phyloP scores from a whole-genome alignment of 2,888 invertebrate species.

The Lasioglossum figueresi region DNA sequence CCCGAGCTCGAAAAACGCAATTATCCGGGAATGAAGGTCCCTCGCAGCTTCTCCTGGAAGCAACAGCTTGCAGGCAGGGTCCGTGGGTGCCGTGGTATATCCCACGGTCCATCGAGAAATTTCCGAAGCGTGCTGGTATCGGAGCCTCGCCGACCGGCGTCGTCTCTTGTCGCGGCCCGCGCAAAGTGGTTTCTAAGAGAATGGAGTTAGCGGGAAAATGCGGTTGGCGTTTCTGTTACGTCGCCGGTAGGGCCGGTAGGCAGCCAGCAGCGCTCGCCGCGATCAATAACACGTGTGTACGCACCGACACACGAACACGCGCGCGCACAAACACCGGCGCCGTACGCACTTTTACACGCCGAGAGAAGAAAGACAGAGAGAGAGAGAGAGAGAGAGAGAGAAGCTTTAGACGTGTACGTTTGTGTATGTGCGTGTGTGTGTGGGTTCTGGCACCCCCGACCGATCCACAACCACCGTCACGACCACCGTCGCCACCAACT shows the following conservation, averaged over 20 bases:
- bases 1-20: conserved; percentile 1
- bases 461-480: conserved; percentile 59
- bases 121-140: neutral
- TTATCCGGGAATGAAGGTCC: neutral
- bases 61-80: conserved; percentile 25
- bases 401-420: neutral
- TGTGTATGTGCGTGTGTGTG: neutral
- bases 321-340: conserved; percentile 77
- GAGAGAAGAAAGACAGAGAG: no score
- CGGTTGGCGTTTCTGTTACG: conserved; percentile 76
- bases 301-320: conserved; percentile 81
- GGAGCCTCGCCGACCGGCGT: neutral
- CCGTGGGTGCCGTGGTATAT: conserved; percentile 5
- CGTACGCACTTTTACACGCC: conserved; percentile 72
- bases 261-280: conserved; percentile 64
- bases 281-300: conserved; percentile 83
- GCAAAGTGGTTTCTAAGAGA: conserved; percentile 68
- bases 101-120: conserved; percentile 24
- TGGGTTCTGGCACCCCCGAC: conserved; percentile 48
- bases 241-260: conserved; percentile 41
- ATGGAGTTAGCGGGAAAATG: conserved; percentile 79
- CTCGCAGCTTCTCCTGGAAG: conserved; percentile 17
- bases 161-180: conserved; percentile 10
- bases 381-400: neutral
- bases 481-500: conserved; percentile 31